phyloP scores from a whole-genome alignment of 2,888 invertebrate genomes.

The Tethea ocularis region DNA sequence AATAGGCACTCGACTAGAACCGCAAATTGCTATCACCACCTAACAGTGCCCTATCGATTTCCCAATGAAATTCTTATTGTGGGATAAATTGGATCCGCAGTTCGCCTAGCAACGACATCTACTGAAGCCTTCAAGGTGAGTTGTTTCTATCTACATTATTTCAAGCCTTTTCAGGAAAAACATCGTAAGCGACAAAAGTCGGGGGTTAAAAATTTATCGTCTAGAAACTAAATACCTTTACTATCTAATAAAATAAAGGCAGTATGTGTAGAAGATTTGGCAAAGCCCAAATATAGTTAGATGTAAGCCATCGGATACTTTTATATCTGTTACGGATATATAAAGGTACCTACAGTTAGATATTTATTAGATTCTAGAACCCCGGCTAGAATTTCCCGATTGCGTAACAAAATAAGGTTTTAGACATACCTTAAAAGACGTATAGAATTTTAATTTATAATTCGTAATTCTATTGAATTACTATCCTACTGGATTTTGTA shows the following conservation, averaged over 20 bases:
- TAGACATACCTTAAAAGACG: not conserved
- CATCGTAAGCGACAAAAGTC: no score
- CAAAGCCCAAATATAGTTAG: not conserved
- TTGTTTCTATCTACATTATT: constrained; percentile 8
- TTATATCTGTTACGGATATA: not conserved
- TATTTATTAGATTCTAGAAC: not conserved
- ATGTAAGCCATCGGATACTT: not conserved
- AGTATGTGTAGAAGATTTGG: not conserved
- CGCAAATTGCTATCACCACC: constrained; percentile 41
- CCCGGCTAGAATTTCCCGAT: no score
- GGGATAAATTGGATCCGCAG: constrained; percentile 40
- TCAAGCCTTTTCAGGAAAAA: no score
- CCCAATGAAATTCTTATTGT: constrained; percentile 35
- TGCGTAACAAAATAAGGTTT: not conserved
- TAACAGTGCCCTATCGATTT: constrained; percentile 28
- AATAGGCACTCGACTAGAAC: constrained; percentile 27
- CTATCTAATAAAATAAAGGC: not conserved
- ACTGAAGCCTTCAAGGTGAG: not conserved
- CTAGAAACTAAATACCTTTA: no score
- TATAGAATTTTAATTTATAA: not conserved
- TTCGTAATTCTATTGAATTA: no score
- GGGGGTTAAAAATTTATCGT: no score
- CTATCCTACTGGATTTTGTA: no score
- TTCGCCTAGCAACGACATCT: constrained; percentile 21
- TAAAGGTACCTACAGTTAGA: constrained; percentile 4